Evolutionary conservation across 2,888 invertebrate species (phyloP).

Genomic region (Cosmia pyralina): DNA sequence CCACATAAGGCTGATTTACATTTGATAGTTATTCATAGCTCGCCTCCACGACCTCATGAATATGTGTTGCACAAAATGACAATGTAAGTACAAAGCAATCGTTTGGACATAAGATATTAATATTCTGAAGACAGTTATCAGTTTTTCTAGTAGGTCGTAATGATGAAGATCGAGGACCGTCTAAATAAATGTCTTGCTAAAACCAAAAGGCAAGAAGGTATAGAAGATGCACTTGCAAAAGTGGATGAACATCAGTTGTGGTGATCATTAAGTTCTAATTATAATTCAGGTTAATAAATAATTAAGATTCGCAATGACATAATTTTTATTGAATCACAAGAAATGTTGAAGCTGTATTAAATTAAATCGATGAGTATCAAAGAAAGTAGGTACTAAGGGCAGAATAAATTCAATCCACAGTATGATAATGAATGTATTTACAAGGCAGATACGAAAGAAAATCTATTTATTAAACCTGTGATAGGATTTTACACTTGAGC

Average conservation of each 20-base stretch:
- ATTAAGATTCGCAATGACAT: neutral
- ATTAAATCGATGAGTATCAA: neutral
- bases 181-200: neutral
- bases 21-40: constrained; percentile 71
- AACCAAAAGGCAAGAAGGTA: too few species aligned
- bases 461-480: constrained; percentile 18
- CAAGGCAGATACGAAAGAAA: constrained; percentile 5
- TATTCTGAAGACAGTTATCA: constrained; percentile 15
- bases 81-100: constrained; percentile 36
- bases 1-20: constrained; percentile 74
- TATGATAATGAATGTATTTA: constrained; percentile 27
- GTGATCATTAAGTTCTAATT: neutral
- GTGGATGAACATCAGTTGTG: neutral
- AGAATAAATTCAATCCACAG: constrained; percentile 1
- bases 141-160: neutral
- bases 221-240: neutral
- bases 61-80: constrained; percentile 67
- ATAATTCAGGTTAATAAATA: neutral
- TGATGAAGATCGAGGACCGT: neutral
- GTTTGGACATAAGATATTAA: constrained; percentile 34
- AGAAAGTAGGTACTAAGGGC: neutral
- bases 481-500: constrained; percentile 27
- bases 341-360: neutral
- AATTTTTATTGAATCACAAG: neutral
- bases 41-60: constrained; percentile 63